Conservation (phyloP, 2,888 invertebrate genomes). For the Volucella inanis region DNA sequence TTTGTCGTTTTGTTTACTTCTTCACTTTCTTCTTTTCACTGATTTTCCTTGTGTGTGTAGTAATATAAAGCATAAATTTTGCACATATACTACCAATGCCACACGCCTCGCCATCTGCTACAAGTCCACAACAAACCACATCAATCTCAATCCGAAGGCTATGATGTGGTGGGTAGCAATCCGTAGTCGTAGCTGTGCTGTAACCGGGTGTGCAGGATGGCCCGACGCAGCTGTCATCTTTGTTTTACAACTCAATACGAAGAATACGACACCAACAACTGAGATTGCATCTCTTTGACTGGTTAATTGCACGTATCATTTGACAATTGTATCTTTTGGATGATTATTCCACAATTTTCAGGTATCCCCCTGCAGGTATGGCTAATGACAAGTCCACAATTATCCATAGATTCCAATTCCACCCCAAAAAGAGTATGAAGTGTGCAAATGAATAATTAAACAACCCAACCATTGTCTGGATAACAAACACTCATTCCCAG, state of each 20-base stretch:
- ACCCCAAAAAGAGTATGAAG: neutral
- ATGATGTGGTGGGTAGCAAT: slow-evolving; percentile 12
- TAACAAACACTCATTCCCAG: slow-evolving; percentile 52
- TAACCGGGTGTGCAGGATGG: neutral
- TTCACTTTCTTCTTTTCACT: too few relatives aligned
- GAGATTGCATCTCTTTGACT: neutral
- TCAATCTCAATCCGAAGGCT: neutral
- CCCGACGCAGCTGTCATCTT: slow-evolving; percentile 12
- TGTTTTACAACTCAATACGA: slow-evolving; percentile 14
- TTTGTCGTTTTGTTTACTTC: too few relatives aligned
- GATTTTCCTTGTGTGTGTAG: too few relatives aligned
- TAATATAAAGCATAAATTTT: too few relatives aligned
- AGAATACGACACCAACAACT: slow-evolving; percentile 1
- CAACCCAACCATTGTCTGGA: slow-evolving; percentile 36
- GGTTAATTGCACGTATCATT: slow-evolving; percentile 25
- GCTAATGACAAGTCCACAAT: slow-evolving; percentile 20
- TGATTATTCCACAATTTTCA: neutral
- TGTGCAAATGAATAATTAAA: slow-evolving; percentile 61
- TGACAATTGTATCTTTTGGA: slow-evolving; percentile 11
- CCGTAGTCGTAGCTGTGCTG: too few relatives aligned
- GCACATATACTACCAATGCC: too few relatives aligned
- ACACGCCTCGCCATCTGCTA: slow-evolving; percentile 23
- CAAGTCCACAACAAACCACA: neutral
- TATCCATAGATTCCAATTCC: neutral
- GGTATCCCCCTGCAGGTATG: slow-evolving; percentile 24